Base-by-base conservation (phyloP, 2,888 invertebrate species). In the Nysson spinosus region DNA sequence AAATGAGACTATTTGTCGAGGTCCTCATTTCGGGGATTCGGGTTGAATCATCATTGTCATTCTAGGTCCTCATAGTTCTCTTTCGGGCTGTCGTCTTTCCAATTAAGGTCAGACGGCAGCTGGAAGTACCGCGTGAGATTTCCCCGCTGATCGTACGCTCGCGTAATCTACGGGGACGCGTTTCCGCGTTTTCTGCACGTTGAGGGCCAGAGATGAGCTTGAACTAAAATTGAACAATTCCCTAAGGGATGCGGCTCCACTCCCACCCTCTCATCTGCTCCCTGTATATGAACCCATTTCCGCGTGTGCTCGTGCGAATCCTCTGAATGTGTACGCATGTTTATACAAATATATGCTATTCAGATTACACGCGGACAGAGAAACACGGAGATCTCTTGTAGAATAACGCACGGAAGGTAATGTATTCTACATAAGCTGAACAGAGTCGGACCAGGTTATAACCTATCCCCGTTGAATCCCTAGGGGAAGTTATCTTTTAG, bases 181-280 rank as follows among this genome's bases (percentile, higher is more conserved):
- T 66, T 65, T 60, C 49, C 58, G 34, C 47, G 55, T 63, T 64
- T 57, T 51, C 52, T 24, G 16, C 26, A 32, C 44, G 58, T 44
- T 11, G 34, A 55, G 60, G 42, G 44, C 42, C 42, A 46, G 43
- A 43, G 57, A 65, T 52, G 72, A 69, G 75, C 66, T 79, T 76
- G 74, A 78, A 78, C 77, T 80, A 76, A 79, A 83, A 83, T 80
- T 81, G 81, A 82, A 81, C 79, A 77, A 81, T 83, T 81, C 80
- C 82, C 83, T n/a, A 46, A 43, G 73, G 72, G 73, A 71, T 32
- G 47, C 60, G 46, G 60, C 44, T 43, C 51, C 47, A 54, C 54
- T 67, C 58, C 46, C 67, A 32, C 35, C 44, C 39, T 24, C n/a
- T n/a, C n/a, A n/a, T n/a, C n/a, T n/a, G n/a, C n/a, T n/a, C n/a